Evolutionary conservation across 2,113 vertebrate genomes (phyloP).

Genomic region (Cepphus grylle): DNA sequence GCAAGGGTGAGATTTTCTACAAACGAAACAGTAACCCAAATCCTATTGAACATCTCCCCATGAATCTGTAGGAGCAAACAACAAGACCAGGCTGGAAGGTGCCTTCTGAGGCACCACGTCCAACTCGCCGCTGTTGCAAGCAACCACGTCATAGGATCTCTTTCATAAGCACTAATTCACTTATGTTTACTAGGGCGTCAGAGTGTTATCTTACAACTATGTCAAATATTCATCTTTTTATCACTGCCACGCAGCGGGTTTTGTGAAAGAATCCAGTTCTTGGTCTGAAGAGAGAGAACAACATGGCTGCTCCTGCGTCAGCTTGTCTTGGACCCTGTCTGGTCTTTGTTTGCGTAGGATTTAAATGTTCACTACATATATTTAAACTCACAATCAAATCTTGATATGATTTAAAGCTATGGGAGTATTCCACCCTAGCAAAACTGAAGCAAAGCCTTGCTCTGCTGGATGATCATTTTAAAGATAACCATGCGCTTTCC

Average conservation of each 20-base stretch:
- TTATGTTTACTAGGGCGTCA: neutral
- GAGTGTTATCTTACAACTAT: conserved; percentile 13
- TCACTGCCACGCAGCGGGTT: neutral
- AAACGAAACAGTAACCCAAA: neutral
- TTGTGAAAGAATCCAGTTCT: conserved; percentile 25
- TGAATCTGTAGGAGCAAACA: neutral
- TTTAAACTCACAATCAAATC: conserved; percentile 5
- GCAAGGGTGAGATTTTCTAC: neutral
- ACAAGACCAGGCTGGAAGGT: neutral
- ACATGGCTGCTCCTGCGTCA: neutral
- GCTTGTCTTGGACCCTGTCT: neutral
- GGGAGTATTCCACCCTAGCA: neutral
- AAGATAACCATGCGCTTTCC: neutral
- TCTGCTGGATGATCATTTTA: neutral
- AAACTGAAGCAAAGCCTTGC: neutral
- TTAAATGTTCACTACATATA: neutral
- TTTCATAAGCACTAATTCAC: neutral
- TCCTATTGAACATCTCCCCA: neutral
- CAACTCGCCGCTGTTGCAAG: neutral
- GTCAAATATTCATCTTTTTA: conserved; percentile 29
- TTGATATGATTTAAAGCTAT: conserved; percentile 5
- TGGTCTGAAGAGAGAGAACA: neutral
- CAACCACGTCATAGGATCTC: neutral
- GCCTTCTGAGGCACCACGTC: neutral
- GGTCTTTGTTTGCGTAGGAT: conserved; percentile 4